Evolutionary conservation across 1,140 invertebrate species (phyloP), one percentile per base, ranked within the genome.

Genomic region (Conus betulinus): DNA sequence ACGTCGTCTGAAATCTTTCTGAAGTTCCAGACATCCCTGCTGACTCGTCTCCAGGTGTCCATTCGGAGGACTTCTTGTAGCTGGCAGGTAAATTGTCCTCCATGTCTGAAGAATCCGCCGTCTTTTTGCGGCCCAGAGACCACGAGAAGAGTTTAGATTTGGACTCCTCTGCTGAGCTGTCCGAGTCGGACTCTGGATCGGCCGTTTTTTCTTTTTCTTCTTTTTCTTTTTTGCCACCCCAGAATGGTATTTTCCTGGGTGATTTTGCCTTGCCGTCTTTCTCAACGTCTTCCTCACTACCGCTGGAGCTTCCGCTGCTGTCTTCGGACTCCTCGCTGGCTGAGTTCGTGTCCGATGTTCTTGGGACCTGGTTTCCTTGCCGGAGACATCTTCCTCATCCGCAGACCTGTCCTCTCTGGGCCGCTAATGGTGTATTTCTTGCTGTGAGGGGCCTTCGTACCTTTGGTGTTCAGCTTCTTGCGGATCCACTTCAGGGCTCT

Each of bases 401-500:
- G 79, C 51, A 10, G 53, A 51, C 13, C 5, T 51, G 5, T 84
- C 82, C 3, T 63, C 3, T 63, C 82, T 8, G 53, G 17, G 23
- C 52, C 82, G 13, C 51, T 67, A 25, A 84, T 27, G 82, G 52
- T 84, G 82, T 84, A 84, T 10, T 67, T 67, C 57, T 84, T 84
- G 10, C 52, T 25, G 11, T 63, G 53, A 55, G 82, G 82, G 8
- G 82, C 25, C n/a, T 67, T 60, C 82, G 60, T 84, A 6, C n/a
- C 57, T 53, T 63, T 84, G 55, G 53, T 84, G n/a, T 5, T 25
- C 23, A 84, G 82, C 57, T 84, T 84, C 82, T 84, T 84, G 57
- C 52, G 60, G 82, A 84, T 63, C 82, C 82, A 84, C 55, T 84
- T 84, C 23, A 84, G 27, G 27, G 82, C 82, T 27, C 53, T 60